These are phyloP conservation scores for Allacma fusca DNA, from an alignment of 2,888 invertebrate species.

Conservation along the genomic window DNA sequence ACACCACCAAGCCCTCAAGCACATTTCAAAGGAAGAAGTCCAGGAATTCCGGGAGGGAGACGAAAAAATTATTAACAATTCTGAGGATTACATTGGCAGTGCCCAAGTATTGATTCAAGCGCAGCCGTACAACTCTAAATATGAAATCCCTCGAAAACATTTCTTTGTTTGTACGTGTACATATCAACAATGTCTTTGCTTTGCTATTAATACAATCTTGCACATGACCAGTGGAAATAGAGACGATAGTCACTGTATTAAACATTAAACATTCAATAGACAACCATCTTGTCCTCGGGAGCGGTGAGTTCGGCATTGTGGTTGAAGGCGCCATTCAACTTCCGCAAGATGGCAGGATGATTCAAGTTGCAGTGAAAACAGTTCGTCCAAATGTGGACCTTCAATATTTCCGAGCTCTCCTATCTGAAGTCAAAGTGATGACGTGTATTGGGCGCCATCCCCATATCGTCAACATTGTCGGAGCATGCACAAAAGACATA, in stretches of 20 bases:
- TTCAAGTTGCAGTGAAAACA: constrained; percentile 8
- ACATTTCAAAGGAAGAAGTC: not conserved
- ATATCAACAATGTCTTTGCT: not conserved
- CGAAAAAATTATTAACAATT: not conserved
- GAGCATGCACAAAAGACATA: not conserved
- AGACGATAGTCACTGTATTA: too few species aligned
- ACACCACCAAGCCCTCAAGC: not conserved
- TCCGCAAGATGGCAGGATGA: not conserved
- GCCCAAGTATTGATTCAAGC: constrained; percentile 5
- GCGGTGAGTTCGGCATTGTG: not conserved
- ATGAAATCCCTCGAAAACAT: constrained; percentile 15
- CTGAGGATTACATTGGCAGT: not conserved
- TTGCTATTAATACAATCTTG: too few species aligned
- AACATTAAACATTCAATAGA: not conserved
- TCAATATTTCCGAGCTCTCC: constrained; percentile 1
- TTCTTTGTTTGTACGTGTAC: not conserved
- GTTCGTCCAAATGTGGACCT: not conserved
- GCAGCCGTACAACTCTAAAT: constrained; percentile 16
- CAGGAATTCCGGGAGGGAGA: constrained; percentile 1
- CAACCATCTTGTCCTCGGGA: not conserved
- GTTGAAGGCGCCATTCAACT: not conserved
- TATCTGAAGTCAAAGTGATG: constrained; percentile 9
- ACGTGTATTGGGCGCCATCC: not conserved
- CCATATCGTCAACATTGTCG: constrained; percentile 1
- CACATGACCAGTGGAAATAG: too few species aligned